Conservation (phyloP, 1,140 invertebrate genomes). For the Calephelis nemesis region DNA sequence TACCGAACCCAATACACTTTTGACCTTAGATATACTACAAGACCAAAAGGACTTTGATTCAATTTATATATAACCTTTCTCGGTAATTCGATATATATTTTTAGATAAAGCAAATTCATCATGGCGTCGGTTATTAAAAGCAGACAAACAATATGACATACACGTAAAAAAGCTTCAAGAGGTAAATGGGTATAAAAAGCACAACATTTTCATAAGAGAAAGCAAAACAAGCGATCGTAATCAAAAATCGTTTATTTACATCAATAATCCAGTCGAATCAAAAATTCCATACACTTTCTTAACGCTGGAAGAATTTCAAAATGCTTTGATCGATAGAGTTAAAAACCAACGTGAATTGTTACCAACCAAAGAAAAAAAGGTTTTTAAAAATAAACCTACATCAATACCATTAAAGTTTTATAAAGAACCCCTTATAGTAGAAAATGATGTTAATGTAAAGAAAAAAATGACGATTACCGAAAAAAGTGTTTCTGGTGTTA, state of each 20-base stretch:
- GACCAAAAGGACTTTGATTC: no score
- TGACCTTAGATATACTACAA: no score
- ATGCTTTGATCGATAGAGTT: conserved; percentile 40
- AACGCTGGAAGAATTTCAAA: conserved; percentile 55
- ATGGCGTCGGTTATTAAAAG: conserved; percentile 26
- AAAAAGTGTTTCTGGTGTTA: background rate
- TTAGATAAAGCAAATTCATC: conserved; percentile 27
- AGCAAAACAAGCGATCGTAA: conserved; percentile 14
- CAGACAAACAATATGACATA: conserved; percentile 39
- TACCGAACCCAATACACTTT: no score
- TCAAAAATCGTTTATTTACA: conserved; percentile 50
- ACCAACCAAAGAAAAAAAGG: background rate
- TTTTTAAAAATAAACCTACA: background rate
- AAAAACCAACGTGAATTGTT: conserved; percentile 26
- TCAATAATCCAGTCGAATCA: conserved; percentile 65
- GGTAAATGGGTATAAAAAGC: conserved; percentile 60
- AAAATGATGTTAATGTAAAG: background rate
- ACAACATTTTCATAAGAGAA: conserved; percentile 51
- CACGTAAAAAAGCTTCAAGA: conserved; percentile 60
- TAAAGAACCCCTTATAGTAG: conserved; percentile 2
- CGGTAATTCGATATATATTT: conserved; percentile 10
- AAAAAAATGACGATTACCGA: background rate
- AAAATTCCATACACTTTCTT: conserved; percentile 56
- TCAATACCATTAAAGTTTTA: background rate
- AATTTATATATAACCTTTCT: no score